Percentiles rank a stretch among this genome's conserved stretches.
phyloP scores from a whole-genome alignment of 1,140 invertebrate species.

The Drosophila parvula region DNA sequence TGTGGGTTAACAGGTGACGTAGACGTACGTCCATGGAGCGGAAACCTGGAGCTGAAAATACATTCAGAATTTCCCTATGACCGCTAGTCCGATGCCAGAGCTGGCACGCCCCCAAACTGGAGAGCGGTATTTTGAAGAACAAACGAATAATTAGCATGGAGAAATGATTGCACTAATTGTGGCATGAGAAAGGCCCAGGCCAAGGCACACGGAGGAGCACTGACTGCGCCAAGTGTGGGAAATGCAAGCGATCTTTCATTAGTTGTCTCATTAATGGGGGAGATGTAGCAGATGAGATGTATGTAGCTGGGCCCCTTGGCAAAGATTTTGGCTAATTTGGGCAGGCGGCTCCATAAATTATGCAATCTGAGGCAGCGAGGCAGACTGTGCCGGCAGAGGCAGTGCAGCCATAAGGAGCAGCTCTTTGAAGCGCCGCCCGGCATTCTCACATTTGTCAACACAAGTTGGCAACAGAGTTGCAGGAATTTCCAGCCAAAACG shows the following conservation, averaged over 20 bases:
- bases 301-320: conserved; percentile 8
- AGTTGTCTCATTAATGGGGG: conserved; percentile 56
- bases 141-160: conserved; percentile 74
- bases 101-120: conserved; percentile 45
- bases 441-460: conserved; percentile 78
- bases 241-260: conserved; percentile 70
- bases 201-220: not conserved
- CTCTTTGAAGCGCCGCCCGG: conserved; percentile 68
- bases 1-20: conserved; percentile 77
- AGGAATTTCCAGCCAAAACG: conserved; percentile 30
- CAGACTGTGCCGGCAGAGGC: not conserved
- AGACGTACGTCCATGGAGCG: conserved; percentile 5
- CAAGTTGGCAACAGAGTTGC: conserved; percentile 45
- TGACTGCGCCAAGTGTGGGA: conserved; percentile 51
- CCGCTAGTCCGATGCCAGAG: conserved; percentile 44
- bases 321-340: conserved; percentile 73
- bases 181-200: conserved; percentile 51
- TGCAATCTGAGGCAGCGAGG: conserved; percentile 51
- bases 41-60: conserved; percentile 3
- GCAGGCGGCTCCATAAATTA: conserved; percentile 67
- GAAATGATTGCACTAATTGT: conserved; percentile 78
- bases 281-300: conserved; percentile 3
- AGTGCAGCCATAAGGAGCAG: conserved; percentile 20
- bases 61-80: conserved; percentile 63
- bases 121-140: conserved; percentile 52